Percentiles rank a stretch among this genome's conserved stretches.
Conservation (phyloP, 2,888 invertebrate species). For the Latrodectus hesperus region DNA sequence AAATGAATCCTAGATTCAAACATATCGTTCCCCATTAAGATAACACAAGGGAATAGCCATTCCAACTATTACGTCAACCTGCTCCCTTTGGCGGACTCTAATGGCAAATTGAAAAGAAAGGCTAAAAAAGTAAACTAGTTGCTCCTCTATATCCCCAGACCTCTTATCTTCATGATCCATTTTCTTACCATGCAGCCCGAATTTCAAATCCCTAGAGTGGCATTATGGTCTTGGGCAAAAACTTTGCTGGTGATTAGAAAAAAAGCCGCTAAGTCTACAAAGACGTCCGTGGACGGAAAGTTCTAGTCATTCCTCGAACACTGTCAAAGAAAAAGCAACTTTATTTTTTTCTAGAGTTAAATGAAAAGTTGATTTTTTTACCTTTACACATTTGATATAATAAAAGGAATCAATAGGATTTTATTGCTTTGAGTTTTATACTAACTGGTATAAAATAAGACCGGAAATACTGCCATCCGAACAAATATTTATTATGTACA, state of each 20-base stretch:
- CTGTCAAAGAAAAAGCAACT: background rate
- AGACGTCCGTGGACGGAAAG: background rate
- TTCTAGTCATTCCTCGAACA: background rate
- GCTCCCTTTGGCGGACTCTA: background rate
- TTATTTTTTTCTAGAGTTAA: background rate
- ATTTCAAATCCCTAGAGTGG: background rate
- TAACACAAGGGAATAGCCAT: background rate
- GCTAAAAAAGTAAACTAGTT: background rate
- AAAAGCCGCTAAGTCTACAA: background rate
- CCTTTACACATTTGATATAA: background rate
- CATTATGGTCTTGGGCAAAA: background rate
- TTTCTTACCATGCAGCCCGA: background rate
- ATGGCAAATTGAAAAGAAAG: background rate
- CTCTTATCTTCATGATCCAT: conserved; percentile 17
- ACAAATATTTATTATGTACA: too few relatives aligned
- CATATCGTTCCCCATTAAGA: background rate
- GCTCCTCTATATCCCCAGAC: background rate
- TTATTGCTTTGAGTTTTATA: background rate
- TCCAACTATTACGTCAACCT: background rate
- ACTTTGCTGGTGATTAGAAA: background rate
- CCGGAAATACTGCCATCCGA: too few relatives aligned
- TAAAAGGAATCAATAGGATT: background rate
- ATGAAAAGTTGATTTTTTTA: background rate
- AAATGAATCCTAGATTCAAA: background rate
- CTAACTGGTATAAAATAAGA: too few relatives aligned